Base-by-base conservation (phyloP, 2,888 invertebrate genomes). In the Ochropacha duplaris region DNA sequence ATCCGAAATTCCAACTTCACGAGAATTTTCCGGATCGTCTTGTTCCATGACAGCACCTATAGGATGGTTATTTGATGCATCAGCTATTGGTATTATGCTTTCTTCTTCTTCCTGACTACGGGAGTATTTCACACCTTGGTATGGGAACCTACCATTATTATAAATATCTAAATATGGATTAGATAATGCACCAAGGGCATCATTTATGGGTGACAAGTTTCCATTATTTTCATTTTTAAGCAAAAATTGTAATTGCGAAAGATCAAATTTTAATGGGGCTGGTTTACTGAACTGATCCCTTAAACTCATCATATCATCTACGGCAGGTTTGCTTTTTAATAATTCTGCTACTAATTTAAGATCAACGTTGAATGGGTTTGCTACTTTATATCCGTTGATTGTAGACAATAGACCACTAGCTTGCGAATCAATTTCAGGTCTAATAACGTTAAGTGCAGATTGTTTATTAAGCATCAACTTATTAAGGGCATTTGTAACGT, bases 351-450 rank as follows among this genome's bases (percentile, higher is more conserved):
- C 89, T 49, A 93, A 69, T 75, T 90, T 92, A 3, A 93, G 71
- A 69, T 93, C 93, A 11, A 93, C 81, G 67, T 93, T 93, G 59
- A 87, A 93, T 14, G 93, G 93, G 65, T 93, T 93, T 2, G 88
- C 88, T n/a, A 93, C 88, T 81, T 89, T 88, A 60, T 91, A 87
- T 4, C 93, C 93, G 70, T 93, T 92, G 22, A 93, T 89, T 1
- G 86, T 92, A 3, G 93, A 86, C 51, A 93, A 28, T 54, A 81
- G 64, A 49, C 76, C 76, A n/a, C 68, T 69, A 16, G 70, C 62
- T 71, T 87, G 86, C 24, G 79, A 56, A 55, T 91, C 87, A 16
- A 85, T 69, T 57, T 91, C 90, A 12, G 87, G 91, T 62, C 86
- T 82, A 19, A 82, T 87, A 11, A 77, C 54, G 64, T 71, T 76